A percentile compares a stretch with the other conserved stretches of the same genome.
These are phyloP conservation scores for Gymnoscopelus microlampas DNA, from an alignment of 2,797 vertebrate species.

Conservation along the genomic window DNA sequence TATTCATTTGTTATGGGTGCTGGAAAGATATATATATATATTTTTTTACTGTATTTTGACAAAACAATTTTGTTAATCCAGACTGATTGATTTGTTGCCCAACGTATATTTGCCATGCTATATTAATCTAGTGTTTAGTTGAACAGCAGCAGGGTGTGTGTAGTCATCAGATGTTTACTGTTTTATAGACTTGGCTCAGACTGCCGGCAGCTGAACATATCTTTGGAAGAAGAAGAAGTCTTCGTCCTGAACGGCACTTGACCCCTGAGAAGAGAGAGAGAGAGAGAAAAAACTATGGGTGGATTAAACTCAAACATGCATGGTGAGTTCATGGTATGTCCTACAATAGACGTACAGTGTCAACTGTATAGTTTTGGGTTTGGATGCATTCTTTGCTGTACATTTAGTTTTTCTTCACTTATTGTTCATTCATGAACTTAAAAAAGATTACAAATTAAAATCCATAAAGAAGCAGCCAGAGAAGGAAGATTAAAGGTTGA, in stretches of 20 bases:
- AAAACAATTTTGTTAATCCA: conserved; percentile 17
- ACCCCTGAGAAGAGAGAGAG: not conserved
- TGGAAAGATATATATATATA: no score
- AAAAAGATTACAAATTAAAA: no score
- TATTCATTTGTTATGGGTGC: no score
- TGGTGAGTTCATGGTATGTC: conserved; percentile 10
- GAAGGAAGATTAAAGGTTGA: no score
- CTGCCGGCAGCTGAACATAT: conserved; percentile 23
- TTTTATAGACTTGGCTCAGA: not conserved
- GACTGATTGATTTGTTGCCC: conserved; percentile 38
- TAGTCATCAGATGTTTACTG: conserved; percentile 16
- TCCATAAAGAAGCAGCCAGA: no score
- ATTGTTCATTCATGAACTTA: no score
- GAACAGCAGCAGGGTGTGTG: conserved; percentile 2
- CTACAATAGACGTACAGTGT: conserved; percentile 27
- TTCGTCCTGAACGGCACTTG: not conserved
- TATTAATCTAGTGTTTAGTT: conserved; percentile 19
- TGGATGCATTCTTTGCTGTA: conserved; percentile 8
- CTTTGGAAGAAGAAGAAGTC: conserved; percentile 1
- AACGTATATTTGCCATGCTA: conserved; percentile 10
- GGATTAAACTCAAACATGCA: conserved; percentile 7
- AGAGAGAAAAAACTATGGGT: not conserved
- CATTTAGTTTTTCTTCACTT: no score
- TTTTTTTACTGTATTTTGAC: conserved; percentile 13
- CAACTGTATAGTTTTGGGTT: conserved; percentile 31